These are phyloP conservation scores for Elysia crispata DNA, from an alignment of 2,888 invertebrate genomes.

Conservation along the genomic window DNA sequence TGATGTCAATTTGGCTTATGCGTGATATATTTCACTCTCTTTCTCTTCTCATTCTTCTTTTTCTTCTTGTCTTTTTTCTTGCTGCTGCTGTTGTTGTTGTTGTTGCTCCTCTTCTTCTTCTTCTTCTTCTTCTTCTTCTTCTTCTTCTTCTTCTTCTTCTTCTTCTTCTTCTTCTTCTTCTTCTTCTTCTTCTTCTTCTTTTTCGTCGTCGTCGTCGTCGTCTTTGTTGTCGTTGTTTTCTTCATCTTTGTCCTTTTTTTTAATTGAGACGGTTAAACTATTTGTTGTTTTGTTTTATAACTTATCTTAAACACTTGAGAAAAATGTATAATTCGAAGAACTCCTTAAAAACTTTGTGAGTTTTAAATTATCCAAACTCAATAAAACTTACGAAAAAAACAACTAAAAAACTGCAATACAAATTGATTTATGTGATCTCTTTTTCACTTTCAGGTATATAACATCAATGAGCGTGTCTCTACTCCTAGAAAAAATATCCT, in stretches of 20 bases:
- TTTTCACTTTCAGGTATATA: background rate
- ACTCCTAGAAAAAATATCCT: too few species aligned
- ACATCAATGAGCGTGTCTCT: too few species aligned
- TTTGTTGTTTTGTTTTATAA: background rate
- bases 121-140: background rate
- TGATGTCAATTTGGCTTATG: conserved; percentile 25
- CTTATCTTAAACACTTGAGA: too few species aligned
- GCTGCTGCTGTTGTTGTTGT: background rate
- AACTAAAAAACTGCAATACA: too few species aligned
- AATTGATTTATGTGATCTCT: background rate
- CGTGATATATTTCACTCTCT: too few species aligned
- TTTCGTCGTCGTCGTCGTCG: background rate
- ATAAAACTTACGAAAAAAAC: too few species aligned
- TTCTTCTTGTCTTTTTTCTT: background rate
- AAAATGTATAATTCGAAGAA: too few species aligned
- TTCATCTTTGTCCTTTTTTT: background rate
- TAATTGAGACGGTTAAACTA: background rate
- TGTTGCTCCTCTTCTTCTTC: background rate
- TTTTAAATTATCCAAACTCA: too few species aligned
- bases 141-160: background rate
- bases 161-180: background rate
- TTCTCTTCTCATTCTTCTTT: background rate
- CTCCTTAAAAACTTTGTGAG: too few species aligned
- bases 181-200: background rate
- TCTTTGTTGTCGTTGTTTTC: conserved; percentile 20